Evolutionary conservation across 2,888 invertebrate genomes (phyloP).

Genomic region (Agriotes lineatus): DNA sequence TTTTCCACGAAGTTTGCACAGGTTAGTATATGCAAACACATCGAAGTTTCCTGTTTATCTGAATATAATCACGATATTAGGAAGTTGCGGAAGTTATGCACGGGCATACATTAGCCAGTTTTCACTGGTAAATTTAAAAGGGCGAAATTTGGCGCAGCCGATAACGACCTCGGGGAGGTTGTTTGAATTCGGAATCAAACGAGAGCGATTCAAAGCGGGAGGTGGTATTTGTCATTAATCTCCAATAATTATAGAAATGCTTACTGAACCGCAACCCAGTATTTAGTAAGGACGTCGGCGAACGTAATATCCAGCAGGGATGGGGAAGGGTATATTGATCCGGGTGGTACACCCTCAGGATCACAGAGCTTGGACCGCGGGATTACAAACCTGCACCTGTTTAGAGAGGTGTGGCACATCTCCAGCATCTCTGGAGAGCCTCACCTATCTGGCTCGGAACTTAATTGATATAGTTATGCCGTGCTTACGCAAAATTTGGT

Average conservation of each 20-base stretch:
- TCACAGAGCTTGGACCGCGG: conserved; percentile 45
- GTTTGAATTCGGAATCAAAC: background rate
- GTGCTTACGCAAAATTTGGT: background rate
- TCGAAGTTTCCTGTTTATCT: no score
- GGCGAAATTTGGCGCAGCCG: no score
- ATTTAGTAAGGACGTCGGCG: conserved; percentile 42
- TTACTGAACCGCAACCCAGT: conserved; percentile 23
- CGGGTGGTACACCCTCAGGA: conserved; percentile 42
- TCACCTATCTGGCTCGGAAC: conserved; percentile 4
- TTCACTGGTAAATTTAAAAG: no score
- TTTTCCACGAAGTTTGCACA: no score
- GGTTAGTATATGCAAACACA: no score
- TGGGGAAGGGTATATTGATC: conserved; percentile 42
- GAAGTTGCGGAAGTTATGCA: no score
- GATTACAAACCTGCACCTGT: conserved; percentile 44
- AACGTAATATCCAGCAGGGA: conserved; percentile 42
- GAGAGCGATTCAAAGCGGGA: background rate
- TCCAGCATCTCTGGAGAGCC: conserved; percentile 25
- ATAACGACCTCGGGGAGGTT: no score
- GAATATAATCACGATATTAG: no score
- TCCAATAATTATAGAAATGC: conserved; percentile 13
- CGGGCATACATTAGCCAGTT: no score
- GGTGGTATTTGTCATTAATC: background rate
- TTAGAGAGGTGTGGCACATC: conserved; percentile 45
- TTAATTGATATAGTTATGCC: background rate